These are phyloP conservation scores for Ceratoteleas bidentatus DNA, from an alignment of 1,140 invertebrate genomes.

Conservation along the genomic window DNA sequence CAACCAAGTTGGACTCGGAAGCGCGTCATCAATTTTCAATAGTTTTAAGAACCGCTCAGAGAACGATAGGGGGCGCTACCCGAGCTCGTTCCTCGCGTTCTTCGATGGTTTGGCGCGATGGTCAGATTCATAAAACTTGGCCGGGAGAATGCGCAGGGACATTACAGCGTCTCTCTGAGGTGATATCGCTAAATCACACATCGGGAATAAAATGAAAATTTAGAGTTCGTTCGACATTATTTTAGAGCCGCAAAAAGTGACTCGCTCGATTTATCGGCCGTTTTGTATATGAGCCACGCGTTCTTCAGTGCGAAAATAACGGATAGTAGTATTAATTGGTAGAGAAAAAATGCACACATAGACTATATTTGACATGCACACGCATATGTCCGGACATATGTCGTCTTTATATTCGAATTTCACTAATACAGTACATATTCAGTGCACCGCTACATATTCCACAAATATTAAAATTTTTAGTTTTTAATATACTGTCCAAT, in stretches of 20 bases:
- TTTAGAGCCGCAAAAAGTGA: constrained; percentile 4
- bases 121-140: constrained; percentile 40
- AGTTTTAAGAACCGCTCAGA: constrained; percentile 20
- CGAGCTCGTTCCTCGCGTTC: too few relatives aligned
- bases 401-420: too few relatives aligned
- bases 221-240: constrained; percentile 17
- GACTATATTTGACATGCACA: too few relatives aligned
- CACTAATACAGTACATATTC: too few relatives aligned
- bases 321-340: not conserved
- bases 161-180: constrained; percentile 12
- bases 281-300: not conserved
- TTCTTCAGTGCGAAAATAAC: not conserved
- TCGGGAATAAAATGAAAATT: constrained; percentile 18
- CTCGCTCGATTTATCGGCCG: not conserved
- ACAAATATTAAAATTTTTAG: too few relatives aligned
- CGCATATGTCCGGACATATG: too few relatives aligned
- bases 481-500: too few relatives aligned
- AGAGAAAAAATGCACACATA: not conserved
- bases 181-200: constrained; percentile 36
- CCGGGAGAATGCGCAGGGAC: constrained; percentile 5
- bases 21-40: constrained; percentile 43
- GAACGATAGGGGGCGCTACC: too few relatives aligned
- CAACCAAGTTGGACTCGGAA: constrained; percentile 14
- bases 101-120: not conserved
- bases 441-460: too few relatives aligned